phyloP scores from a whole-genome alignment of 1,140 invertebrate genomes.

The Cyrtorhinus lividipennis region DNA sequence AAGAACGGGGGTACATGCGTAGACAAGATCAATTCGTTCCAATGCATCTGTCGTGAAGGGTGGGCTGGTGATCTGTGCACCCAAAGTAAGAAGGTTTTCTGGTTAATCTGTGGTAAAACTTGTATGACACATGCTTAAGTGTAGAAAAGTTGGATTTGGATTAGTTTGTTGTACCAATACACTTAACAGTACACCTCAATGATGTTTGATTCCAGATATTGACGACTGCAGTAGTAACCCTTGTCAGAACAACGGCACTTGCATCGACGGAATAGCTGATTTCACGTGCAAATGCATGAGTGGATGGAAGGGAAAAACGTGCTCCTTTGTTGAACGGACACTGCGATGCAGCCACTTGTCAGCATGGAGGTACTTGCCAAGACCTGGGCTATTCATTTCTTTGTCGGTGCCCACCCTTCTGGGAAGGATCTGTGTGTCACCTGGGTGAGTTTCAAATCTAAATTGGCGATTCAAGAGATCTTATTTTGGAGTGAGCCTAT shows the following conservation, averaged over 20 bases:
- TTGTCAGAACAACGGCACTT: constrained; percentile 62
- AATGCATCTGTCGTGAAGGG: constrained; percentile 58
- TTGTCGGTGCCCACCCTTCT: constrained; percentile 45
- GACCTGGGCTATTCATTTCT: constrained; percentile 46
- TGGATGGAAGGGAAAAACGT: constrained; percentile 68
- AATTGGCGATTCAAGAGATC: too few species aligned
- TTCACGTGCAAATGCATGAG: constrained; percentile 58
- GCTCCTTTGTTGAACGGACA: constrained; percentile 46
- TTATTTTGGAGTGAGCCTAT: too few species aligned
- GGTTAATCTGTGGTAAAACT: background rate
- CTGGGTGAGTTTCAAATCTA: constrained; percentile 37
- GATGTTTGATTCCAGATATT: constrained; percentile 46
- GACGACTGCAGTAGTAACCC: constrained; percentile 62
- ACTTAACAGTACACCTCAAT: too few species aligned
- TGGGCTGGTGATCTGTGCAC: constrained; percentile 49
- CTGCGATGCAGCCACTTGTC: constrained; percentile 45
- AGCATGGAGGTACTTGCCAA: constrained; percentile 48
- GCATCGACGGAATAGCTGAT: constrained; percentile 53
- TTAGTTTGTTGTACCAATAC: too few species aligned
- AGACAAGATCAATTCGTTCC: constrained; percentile 57
- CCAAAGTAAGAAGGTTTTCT: constrained; percentile 36
- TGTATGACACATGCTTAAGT: background rate
- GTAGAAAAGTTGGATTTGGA: too few species aligned
- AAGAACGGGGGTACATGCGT: constrained; percentile 58
- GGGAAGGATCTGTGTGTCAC: constrained; percentile 54